Evolutionary conservation across 2,797 vertebrate species (phyloP), one percentile per base, ranked within the genome.

Genomic region (Tenualosa ilisha): DNA sequence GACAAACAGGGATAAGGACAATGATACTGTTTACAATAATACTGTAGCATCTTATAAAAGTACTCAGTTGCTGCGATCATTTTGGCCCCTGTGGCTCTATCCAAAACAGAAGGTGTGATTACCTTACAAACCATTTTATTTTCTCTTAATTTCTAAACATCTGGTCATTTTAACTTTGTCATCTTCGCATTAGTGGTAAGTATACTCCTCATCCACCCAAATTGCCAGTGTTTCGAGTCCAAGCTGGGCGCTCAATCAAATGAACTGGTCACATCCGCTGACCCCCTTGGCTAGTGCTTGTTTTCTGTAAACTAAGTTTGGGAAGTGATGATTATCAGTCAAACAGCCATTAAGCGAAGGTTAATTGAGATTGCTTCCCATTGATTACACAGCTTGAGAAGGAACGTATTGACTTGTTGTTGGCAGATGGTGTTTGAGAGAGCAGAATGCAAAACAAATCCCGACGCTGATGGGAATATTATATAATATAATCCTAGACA

Each of bases 331-430:
- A 40, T 37, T 15, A 9, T 72, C 26, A 37, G 37, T 72, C 26
- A 72, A 72, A 72, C 31, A 37, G 31, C 65, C 26, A 72, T 72
- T 72, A 40, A 72, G 26, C 31, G 12, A 72, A 37, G 65, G 65
- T 72, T 72, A 72, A 72, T 37, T 72, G 65, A 72, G 31, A 72
- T 72, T 72, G 31, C 26, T 72, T 72, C 65, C 12, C 65, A 72
- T 72, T 72, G 65, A 72, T 72, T 37, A 72, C 65, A 72, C 65
- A 72, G 26, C 65, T 37, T 72, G 26, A 72, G 65, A 72, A 72
- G 12, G 65, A 17, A 72, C 3, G 65, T 72, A 72, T 72, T 72
- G 65, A 72, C 65, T 72, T 37, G 65, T 37, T 72, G 65, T 72
- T 72, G 65, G 65, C 65, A 72, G 65, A 37, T 72, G 65, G 65